Evolutionary conservation across 2,888 invertebrate species (phyloP), one percentile per base, ranked within the genome.

Genomic region (Mesorhabditis spiculigera): DNA sequence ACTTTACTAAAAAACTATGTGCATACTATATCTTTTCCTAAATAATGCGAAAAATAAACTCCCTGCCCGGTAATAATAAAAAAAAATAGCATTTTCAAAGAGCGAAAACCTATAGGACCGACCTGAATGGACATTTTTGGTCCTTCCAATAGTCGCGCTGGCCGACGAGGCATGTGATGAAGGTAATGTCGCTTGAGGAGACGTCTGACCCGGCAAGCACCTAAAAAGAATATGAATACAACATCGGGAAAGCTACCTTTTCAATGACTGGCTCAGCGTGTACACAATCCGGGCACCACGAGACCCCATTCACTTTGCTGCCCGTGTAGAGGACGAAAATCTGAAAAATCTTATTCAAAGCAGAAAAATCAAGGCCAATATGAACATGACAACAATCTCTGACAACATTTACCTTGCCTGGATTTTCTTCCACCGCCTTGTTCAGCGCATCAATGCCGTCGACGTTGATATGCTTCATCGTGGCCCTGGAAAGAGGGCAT

Each of bases 251-350:
- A 28, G 3, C 3, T 10, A 70, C 66, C 62, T 68, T 65, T 63
- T 73, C 71, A 16, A 72, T 67, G 63, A 67, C 67, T 10, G 70
- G 70, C 45, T 72, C 72, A 41, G 72, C 73, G 4, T 63, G 65
- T 4, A 69, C 73, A 66, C 75, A 75, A 63, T 75, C 75, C 8
- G 75, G 74, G 58, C 75, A 75, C 75, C 75, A 75, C 61, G 68
- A 69, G 50, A 69, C 58, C 43, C 74, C 74, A 1, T 71, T 70
- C 42, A 42, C 71, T 13, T 65, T 28, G 28, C 65, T 41, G 42
- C 75, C 75, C 45, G 68, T 70, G 70, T 74, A 72, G 43, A 65
- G 69, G 16, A 75, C 69, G 62, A 73, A 68, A 10, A 65, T 45
- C 58, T 50, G n/a, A 13, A 50, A 50, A 13, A n/a, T 13, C 1